Evolutionary conservation across 2,888 invertebrate genomes (phyloP), one percentile per base, ranked within the genome.

Genomic region (Cistogaster globosa): DNA sequence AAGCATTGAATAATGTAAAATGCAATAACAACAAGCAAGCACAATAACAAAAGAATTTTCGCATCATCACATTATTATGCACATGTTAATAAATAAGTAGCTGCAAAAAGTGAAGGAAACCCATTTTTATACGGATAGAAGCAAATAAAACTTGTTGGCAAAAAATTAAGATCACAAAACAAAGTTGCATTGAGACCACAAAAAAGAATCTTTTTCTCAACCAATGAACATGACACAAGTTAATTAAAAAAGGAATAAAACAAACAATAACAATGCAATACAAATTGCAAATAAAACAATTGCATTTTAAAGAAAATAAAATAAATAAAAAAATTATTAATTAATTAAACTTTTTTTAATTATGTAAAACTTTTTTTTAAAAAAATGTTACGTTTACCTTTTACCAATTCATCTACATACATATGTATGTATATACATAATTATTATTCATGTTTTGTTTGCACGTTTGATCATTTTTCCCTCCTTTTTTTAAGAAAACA

Each of bases 1-100:
- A 79, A 85, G 75, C 78, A 69, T 85, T 69, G 71, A 85, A 60
- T 60, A 48, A 69, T 82, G 65, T 32, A 82, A 85, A 81, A 69
- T 65, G 45, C 63, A 63, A 74, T 36, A 80, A 45, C 74, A 74
- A 42, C 11, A 74, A 32, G 55, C 11, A 55, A 62, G 8, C 11
- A 1, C 42, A 42, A 42, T 42, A 12, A 11, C 42, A 58, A 60
- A 51, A 58, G 42, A 51, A 48, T 58, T n/a, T 55, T 26, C 48
- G 16, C 36, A 48, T 22, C 60, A 74, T 71, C 69, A 85, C 69
- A 85, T 75, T 82, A 85, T 71, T 65, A 78, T 78, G 71, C 63
- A 78, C n/a, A 71, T 60, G 55, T 62, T 84, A 81, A 84, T 77
- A 80, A 77, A 74, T 77, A 81, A 71, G 36, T 69, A 63, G 60